Percentiles rank a stretch among this genome's conserved stretches.
Evolutionary conservation across 35 echinoderm and acorn worm genomes (phyloP).

Genomic region (Ophioderma brevispina): DNA sequence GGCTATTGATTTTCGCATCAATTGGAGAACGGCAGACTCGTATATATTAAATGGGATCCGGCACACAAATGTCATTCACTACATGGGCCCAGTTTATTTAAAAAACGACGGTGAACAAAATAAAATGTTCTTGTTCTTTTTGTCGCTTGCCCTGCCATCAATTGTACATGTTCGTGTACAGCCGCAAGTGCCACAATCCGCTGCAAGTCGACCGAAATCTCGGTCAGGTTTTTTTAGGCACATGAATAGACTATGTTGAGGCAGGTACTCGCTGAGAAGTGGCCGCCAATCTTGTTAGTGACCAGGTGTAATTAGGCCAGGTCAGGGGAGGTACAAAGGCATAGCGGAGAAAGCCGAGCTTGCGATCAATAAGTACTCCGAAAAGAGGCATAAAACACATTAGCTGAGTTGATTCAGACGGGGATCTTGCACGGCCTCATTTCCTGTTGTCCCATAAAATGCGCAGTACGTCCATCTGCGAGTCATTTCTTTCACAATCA

Average conservation of each 20-base stretch:
- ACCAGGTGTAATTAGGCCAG: neutral
- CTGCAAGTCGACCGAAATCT: neutral
- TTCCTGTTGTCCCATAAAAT: neutral
- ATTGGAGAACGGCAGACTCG: constrained; percentile 36
- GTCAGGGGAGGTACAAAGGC: neutral
- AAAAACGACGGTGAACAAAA: neutral
- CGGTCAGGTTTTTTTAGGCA: neutral
- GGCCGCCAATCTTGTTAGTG: neutral
- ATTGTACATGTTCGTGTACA: too few relatives aligned
- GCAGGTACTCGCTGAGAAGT: too few relatives aligned
- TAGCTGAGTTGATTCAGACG: neutral
- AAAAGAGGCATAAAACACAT: constrained; percentile 8
- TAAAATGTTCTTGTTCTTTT: neutral
- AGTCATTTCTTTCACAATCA: neutral
- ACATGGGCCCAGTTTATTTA: neutral
- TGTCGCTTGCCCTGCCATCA: too few relatives aligned
- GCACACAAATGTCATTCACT: constrained; percentile 30
- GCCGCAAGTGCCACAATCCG: too few relatives aligned
- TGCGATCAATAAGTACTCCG: neutral
- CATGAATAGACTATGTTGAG: neutral
- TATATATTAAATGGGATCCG: constrained; percentile 32
- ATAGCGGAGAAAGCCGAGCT: neutral
- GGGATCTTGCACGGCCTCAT: neutral
- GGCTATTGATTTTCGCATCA: constrained; percentile 77
- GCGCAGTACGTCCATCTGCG: neutral